Base-by-base conservation (phyloP, 1,140 invertebrate species). In the Zaprionus vittiger region DNA sequence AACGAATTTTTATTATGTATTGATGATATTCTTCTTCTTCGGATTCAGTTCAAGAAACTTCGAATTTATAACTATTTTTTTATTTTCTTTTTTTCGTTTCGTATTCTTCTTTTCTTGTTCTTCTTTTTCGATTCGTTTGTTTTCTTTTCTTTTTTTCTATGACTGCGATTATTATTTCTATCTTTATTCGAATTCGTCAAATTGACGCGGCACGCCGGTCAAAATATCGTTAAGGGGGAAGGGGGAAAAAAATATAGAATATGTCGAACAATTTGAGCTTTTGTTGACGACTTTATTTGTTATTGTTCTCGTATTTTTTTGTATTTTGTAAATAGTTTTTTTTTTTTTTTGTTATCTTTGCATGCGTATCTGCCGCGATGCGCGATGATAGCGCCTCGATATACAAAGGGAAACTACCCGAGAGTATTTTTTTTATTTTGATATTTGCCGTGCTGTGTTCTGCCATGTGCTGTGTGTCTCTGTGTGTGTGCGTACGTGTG, bases 331-430 rank as follows among this genome's bases (percentile, higher is more conserved):
- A 47, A 52, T 24, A 24, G 47, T 24, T 52, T 52, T 49, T 83
- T 63, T 80, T 80, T 60, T 65, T 80, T 22, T 49, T 52, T 83
- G 66, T 80, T 60, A 66, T 80, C 61, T 74, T 66, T 52, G 63
- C 31, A 34, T 72, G 74, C 69, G 73, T 76, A 72, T 76, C 73
- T 54, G 31, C 57, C 61, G 68, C 28, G 37, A 37, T 66, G 28
- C 62, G 75, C 62, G 75, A 77, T 77, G 75, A 73, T 77, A 77
- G 54, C 75, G 71, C 75, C 44, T 90, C 79, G 85, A 72, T 90
- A 79, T 81, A 62, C 81, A 75, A 89, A 81, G 81, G 75, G 85
- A 81, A 90, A 89, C 84, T 89, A 89, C 75, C 56, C 56, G 61
- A 63, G 2, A 56, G 61, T 17, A 57, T 20, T 75, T 75, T 31